A percentile compares a stretch with the other conserved stretches of the same genome.
Evolutionary conservation across 2,113 vertebrate genomes (phyloP).

Genomic region (Grammomys surdaster): DNA sequence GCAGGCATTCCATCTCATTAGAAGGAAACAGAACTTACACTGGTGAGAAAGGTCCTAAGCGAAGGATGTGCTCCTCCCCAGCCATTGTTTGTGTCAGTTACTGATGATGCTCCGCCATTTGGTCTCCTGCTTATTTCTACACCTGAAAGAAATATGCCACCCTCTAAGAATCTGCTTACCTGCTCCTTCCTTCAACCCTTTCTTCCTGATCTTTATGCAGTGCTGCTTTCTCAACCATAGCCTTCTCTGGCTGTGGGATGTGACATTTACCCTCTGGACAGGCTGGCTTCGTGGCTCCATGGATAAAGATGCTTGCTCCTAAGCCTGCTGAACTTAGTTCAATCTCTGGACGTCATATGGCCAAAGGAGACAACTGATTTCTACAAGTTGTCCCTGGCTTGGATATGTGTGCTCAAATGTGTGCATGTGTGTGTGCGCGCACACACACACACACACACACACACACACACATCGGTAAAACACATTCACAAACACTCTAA

Average conservation of each 20-base stretch:
- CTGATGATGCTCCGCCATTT: neutral
- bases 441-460: neutral
- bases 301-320: neutral
- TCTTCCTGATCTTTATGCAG: neutral
- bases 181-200: neutral
- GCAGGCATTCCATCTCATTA: accelerated
- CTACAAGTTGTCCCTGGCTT: neutral
- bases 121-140: neutral
- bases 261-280: neutral
- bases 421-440: neutral
- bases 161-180: neutral
- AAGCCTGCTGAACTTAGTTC: neutral
- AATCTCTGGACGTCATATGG: neutral
- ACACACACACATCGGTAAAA: neutral
- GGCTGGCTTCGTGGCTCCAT: too few species aligned
- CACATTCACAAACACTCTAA: neutral
- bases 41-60: too few species aligned
- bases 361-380: neutral
- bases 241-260: neutral
- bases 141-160: neutral
- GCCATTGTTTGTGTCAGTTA: neutral
- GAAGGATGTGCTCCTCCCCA: neutral
- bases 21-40: neutral
- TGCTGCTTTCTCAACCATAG: neutral
- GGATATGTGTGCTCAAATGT: neutral